A percentile compares a stretch with the other conserved stretches of the same genome.
phyloP scores from a whole-genome alignment of 2,113 vertebrate species.

The Phasianus colchicus region DNA sequence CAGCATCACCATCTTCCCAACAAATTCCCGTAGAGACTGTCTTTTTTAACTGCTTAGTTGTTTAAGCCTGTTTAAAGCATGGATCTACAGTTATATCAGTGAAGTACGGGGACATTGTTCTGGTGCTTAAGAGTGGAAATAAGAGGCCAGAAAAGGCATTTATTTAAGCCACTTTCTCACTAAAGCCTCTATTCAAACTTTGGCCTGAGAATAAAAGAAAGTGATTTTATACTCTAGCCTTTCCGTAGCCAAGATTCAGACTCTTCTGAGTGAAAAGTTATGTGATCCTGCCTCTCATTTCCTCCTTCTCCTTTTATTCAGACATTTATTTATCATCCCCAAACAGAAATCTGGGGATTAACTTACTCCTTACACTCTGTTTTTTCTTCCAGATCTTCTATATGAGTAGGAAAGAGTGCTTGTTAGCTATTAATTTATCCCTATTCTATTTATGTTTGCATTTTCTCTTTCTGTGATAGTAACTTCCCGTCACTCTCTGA shows the following conservation, averaged over 20 bases:
- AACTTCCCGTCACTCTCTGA: conserved; percentile 12
- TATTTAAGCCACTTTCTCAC: conserved; percentile 4
- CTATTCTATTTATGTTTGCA: background rate
- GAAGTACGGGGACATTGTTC: background rate
- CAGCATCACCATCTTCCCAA: background rate
- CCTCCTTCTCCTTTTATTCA: conserved; percentile 35
- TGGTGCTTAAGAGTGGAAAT: background rate
- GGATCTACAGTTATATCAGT: background rate
- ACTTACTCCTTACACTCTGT: background rate
- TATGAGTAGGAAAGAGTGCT: background rate
- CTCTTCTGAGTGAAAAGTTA: conserved; percentile 49
- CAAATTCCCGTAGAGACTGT: background rate
- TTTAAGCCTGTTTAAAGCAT: background rate
- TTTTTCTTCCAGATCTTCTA: background rate
- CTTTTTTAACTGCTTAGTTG: background rate
- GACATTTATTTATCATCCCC: conserved; percentile 38
- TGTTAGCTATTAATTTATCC: background rate
- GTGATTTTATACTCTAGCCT: background rate
- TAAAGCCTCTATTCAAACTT: background rate
- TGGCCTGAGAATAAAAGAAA: conserved; percentile 36
- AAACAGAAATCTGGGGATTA: conserved; percentile 29
- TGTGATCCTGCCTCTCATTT: conserved; percentile 47
- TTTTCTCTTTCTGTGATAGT: background rate
- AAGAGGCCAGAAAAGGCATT: background rate
- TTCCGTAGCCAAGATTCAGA: conserved; percentile 33